Evolutionary conservation across 2,113 vertebrate species (phyloP).

Genomic region (Cricetomys ansorgei): DNA sequence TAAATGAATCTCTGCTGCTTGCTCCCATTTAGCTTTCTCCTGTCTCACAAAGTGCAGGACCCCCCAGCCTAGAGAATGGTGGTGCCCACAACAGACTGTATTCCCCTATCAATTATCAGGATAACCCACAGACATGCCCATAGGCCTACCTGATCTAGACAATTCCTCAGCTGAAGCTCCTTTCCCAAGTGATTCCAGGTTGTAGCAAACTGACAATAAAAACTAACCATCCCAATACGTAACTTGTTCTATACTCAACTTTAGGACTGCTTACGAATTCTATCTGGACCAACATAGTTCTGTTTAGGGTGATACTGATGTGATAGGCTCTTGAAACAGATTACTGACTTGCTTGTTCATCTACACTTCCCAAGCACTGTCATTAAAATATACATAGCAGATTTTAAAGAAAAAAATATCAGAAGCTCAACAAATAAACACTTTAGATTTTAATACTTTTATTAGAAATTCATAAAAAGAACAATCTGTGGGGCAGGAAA

Average conservation of each 20-base stretch:
- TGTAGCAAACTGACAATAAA: not conserved
- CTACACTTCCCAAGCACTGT: slow-evolving; percentile 1
- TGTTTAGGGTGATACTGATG: not conserved
- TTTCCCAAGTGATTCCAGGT: not conserved
- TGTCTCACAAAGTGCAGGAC: not conserved
- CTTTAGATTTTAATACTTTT: slow-evolving; percentile 47
- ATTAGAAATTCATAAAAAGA: not conserved
- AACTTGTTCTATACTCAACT: slow-evolving; percentile 32
- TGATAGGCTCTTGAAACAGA: not conserved
- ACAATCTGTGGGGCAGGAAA: not conserved
- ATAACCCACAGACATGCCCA: not conserved
- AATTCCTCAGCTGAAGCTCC: not conserved
- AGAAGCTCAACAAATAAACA: slow-evolving; percentile 55
- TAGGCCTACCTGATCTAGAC: not conserved
- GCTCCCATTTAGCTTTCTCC: not conserved
- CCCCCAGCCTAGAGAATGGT: not conserved
- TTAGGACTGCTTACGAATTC: not conserved
- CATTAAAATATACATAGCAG: not conserved
- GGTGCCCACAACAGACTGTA: not conserved
- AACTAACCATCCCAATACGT: not conserved
- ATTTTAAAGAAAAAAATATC: slow-evolving; percentile 32
- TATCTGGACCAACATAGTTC: not conserved
- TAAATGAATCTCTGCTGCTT: not conserved
- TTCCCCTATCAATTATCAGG: not conserved
- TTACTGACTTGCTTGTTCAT: not conserved